These are phyloP conservation scores for Zaprionus africanus DNA, from an alignment of 1,140 invertebrate genomes.

Conservation along the genomic window DNA sequence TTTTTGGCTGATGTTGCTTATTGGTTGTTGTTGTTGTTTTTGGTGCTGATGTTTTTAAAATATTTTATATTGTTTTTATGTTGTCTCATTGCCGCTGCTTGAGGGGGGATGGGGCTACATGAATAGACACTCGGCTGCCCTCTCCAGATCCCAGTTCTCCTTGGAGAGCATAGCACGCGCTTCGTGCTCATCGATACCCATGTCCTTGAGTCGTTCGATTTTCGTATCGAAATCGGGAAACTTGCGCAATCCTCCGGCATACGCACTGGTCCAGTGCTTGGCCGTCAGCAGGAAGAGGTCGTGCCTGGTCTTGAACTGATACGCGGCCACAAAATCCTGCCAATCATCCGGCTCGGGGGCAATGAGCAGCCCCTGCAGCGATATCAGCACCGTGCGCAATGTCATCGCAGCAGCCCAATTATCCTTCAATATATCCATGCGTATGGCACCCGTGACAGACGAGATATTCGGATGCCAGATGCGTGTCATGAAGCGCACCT, in stretches of 20 bases:
- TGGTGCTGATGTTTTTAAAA: not conserved
- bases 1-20: constrained; percentile 4
- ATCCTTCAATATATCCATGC: constrained; percentile 99
- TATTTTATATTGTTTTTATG: not conserved
- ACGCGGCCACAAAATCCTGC: constrained; percentile 97
- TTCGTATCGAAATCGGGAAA: constrained; percentile 91
- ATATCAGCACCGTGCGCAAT: constrained; percentile 95
- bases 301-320: constrained; percentile 94
- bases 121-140: constrained; percentile 89
- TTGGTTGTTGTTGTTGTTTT: not conserved
- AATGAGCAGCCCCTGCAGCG: constrained; percentile 94
- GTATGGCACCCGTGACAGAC: constrained; percentile 98
- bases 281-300: constrained; percentile 95
- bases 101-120: constrained; percentile 86
- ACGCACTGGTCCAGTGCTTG: constrained; percentile 96
- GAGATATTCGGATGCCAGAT: constrained; percentile 99
- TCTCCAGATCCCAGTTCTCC: constrained; percentile 94
- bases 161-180: constrained; percentile 93
- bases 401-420: constrained; percentile 99
- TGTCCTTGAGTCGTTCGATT: constrained; percentile 91
- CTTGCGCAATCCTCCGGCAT: constrained; percentile 92
- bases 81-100: not conserved
- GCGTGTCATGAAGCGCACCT: constrained; percentile 97
- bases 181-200: constrained; percentile 93
- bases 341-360: constrained; percentile 98